Percentiles rank a stretch among this genome's conserved stretches.
Evolutionary conservation across 35 echinoderm and acorn worm species (phyloP).

Genomic region (Strongylocentrotus purpuratus): DNA sequence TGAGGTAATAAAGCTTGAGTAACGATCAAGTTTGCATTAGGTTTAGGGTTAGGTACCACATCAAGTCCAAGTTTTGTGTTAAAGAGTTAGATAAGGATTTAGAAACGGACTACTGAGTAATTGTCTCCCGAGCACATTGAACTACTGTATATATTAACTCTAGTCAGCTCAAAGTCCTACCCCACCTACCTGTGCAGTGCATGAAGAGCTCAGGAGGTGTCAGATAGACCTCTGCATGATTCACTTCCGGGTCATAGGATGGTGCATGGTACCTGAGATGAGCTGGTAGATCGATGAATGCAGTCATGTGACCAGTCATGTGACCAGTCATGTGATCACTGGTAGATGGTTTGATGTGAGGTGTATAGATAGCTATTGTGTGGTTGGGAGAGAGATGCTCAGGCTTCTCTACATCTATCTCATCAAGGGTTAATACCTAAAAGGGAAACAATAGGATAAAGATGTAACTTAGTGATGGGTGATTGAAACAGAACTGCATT

Average conservation of each 20-base stretch:
- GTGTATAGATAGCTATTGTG: background rate
- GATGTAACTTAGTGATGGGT: background rate
- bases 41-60: no score
- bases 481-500: background rate
- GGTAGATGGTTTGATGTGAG: background rate
- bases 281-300: background rate
- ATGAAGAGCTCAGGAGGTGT: background rate
- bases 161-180: background rate
- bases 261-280: background rate
- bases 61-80: no score
- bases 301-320: conserved; percentile 27
- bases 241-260: background rate
- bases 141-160: background rate
- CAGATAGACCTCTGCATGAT: background rate
- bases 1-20: no score
- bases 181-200: background rate
- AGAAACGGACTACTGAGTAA: no score
- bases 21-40: no score
- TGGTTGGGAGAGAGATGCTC: background rate
- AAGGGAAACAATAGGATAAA: background rate
- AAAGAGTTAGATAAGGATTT: background rate
- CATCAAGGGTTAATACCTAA: background rate
- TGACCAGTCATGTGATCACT: background rate
- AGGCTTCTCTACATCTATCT: conserved; percentile 24
- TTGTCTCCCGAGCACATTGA: background rate